Conservation (phyloP, 1,140 invertebrate genomes). For the Zaprionus nigranus region DNA sequence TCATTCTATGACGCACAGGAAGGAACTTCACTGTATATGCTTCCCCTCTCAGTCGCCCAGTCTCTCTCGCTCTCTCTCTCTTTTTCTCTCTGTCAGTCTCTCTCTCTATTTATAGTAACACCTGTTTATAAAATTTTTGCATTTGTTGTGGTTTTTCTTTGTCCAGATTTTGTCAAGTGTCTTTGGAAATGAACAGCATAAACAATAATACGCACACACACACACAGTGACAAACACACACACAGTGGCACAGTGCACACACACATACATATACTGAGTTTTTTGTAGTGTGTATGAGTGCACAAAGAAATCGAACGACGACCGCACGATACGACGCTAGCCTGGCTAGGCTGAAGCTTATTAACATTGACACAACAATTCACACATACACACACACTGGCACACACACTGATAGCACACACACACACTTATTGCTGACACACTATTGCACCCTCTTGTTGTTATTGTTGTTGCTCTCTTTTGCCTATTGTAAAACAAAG, state of each 20-base stretch:
- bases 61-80: not conserved
- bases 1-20: not conserved
- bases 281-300: constrained; percentile 24
- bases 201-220: constrained; percentile 57
- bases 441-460: constrained; percentile 19
- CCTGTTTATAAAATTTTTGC: constrained; percentile 54
- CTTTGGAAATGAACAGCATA: constrained; percentile 74
- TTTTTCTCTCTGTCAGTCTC: constrained; percentile 11
- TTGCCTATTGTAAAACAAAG: constrained; percentile 68
- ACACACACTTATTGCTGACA: constrained; percentile 1
- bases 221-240: constrained; percentile 17
- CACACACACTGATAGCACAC: not conserved
- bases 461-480: constrained; percentile 16
- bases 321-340: constrained; percentile 21
- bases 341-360: constrained; percentile 44
- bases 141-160: constrained; percentile 56
- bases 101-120: constrained; percentile 57
- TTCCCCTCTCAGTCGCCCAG: constrained; percentile 1
- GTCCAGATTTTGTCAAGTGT: constrained; percentile 73
- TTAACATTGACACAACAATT: constrained; percentile 54
- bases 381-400: constrained; percentile 9
- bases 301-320: constrained; percentile 61
- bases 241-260: constrained; percentile 1
- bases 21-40: not conserved
- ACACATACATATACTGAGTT: constrained; percentile 16